Percentiles rank a stretch among this genome's conserved stretches.
Evolutionary conservation across 2,888 invertebrate species (phyloP).

Genomic region (Sympetrum striolatum): DNA sequence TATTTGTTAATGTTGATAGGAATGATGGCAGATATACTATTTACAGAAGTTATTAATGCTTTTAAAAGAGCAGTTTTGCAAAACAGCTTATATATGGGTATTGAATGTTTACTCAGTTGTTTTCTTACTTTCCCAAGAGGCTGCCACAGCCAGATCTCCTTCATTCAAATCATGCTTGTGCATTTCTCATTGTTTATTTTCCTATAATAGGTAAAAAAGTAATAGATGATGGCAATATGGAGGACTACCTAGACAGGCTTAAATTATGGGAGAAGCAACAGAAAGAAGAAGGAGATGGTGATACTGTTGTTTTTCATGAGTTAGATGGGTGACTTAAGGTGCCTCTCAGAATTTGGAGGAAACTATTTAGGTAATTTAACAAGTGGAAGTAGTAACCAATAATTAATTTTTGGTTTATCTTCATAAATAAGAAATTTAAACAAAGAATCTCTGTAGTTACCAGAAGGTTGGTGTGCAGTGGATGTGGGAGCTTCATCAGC

Average conservation of each 20-base stretch:
- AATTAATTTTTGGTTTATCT: background rate
- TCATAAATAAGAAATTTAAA: background rate
- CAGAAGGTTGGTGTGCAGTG: slow-evolving; percentile 86
- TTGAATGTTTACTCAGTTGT: too few species aligned
- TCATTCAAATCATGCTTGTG: background rate
- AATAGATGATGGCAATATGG: slow-evolving; percentile 72
- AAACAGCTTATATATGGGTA: too few species aligned
- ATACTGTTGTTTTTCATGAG: slow-evolving; percentile 60
- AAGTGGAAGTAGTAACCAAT: background rate
- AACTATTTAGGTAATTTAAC: slow-evolving; percentile 68
- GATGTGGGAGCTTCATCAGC: slow-evolving; percentile 88
- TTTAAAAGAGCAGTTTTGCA: too few species aligned
- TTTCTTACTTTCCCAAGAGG: slow-evolving; percentile 2
- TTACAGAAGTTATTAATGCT: too few species aligned
- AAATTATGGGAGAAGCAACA: slow-evolving; percentile 63
- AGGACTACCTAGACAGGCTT: slow-evolving; percentile 67
- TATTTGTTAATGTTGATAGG: too few species aligned
- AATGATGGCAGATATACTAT: too few species aligned
- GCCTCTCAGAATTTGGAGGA: slow-evolving; percentile 74
- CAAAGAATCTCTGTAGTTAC: slow-evolving; percentile 65
- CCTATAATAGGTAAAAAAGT: slow-evolving; percentile 58
- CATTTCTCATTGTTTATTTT: too few species aligned
- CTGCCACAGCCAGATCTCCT: background rate
- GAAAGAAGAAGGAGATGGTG: slow-evolving; percentile 22
- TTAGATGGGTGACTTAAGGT: slow-evolving; percentile 72